A percentile compares a stretch with the other conserved stretches of the same genome.
Evolutionary conservation across 2,888 invertebrate genomes (phyloP).

Genomic region (Epinotia bilunana): DNA sequence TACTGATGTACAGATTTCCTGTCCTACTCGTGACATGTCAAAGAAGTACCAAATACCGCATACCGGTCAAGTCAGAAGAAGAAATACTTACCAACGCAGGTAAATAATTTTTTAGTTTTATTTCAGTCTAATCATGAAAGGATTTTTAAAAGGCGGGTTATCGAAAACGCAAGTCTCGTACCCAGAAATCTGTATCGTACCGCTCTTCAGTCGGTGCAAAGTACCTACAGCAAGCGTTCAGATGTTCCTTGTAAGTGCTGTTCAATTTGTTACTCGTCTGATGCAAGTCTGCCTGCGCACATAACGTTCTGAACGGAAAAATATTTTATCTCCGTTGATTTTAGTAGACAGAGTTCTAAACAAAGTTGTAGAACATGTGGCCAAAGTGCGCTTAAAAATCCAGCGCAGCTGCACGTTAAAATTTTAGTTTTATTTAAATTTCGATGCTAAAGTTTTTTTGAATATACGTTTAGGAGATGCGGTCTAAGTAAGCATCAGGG

Average conservation of each 20-base stretch:
- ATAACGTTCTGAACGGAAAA: conserved; percentile 53
- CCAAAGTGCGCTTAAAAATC: conserved; percentile 66
- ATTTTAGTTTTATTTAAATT: conserved; percentile 62
- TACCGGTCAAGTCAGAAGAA: too few species aligned
- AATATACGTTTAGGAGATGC: conserved; percentile 53
- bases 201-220: neutral
- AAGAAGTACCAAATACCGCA: too few species aligned
- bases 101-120: too few species aligned
- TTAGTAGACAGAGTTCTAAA: conserved; percentile 67
- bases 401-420: conserved; percentile 62
- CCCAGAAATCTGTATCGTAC: neutral
- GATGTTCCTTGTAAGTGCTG: conserved; percentile 12
- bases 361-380: conserved; percentile 68
- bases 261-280: conserved; percentile 34
- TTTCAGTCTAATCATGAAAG: too few species aligned
- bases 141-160: neutral
- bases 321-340: conserved; percentile 67
- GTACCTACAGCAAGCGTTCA: neutral
- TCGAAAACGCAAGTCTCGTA: neutral
- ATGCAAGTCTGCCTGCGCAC: conserved; percentile 47
- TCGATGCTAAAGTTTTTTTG: conserved; percentile 47
- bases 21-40: too few species aligned
- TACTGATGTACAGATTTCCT: too few species aligned
- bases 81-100: too few species aligned
- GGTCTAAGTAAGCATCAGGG: conserved; percentile 55